Evolutionary conservation across 2,113 vertebrate genomes (phyloP).

Genomic region (Nothobranchius furzeri): DNA sequence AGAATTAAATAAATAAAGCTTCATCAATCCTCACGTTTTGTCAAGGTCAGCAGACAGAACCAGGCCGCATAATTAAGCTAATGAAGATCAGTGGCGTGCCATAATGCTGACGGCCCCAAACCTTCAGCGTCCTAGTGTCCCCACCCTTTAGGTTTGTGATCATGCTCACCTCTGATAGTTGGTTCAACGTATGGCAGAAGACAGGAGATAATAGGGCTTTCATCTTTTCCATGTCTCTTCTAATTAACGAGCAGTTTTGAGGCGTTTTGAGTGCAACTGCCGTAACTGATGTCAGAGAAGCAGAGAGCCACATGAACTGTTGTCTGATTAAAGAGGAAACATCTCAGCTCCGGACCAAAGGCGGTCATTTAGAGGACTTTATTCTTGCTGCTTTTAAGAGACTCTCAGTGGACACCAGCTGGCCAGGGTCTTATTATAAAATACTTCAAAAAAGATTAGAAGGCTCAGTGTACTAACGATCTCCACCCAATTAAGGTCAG

Average conservation of each 20-base stretch:
- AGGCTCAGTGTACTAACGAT: conserved; percentile 57
- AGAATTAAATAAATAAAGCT: too few relatives aligned
- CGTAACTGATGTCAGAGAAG: conserved; percentile 43
- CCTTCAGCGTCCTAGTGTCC: conserved; percentile 9
- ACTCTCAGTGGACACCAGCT: conserved; percentile 48
- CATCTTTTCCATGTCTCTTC: conserved; percentile 48
- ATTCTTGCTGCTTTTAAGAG: conserved; percentile 51
- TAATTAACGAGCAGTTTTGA: conserved; percentile 59
- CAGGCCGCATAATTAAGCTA: conserved; percentile 68
- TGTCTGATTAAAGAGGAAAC: conserved; percentile 55
- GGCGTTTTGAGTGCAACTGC: background rate
- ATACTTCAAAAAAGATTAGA: conserved; percentile 66
- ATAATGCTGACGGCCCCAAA: conserved; percentile 20
- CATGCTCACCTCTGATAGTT: conserved; percentile 47
- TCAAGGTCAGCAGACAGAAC: conserved; percentile 69
- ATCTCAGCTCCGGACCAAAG: conserved; percentile 45
- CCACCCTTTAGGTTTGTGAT: conserved; percentile 6
- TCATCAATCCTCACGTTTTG: background rate
- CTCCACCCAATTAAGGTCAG: conserved; percentile 63
- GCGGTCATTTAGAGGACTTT: conserved; percentile 70
- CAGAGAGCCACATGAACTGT: conserved; percentile 30
- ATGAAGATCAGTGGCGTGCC: conserved; percentile 79
- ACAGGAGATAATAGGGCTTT: conserved; percentile 54
- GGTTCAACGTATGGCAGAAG: conserved; percentile 46
- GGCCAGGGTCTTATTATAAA: conserved; percentile 65